These are phyloP conservation scores for Macrotrachela quadricornifera DNA, from an alignment of 1,140 invertebrate genomes.

Conservation along the genomic window DNA sequence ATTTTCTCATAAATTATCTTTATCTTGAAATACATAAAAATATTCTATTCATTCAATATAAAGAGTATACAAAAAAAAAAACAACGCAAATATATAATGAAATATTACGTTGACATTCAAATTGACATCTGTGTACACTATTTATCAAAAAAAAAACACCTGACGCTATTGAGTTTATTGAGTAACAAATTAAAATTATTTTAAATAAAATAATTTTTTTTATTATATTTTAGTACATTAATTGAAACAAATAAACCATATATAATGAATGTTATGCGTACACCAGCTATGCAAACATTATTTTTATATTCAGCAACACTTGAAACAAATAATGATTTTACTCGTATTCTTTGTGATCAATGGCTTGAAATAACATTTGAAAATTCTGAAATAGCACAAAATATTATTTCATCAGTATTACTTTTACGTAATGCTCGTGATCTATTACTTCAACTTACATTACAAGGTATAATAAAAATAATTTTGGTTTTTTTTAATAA, in stretches of 20 bases:
- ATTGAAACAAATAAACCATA: conserved; percentile 85
- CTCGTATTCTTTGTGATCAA: conserved; percentile 53
- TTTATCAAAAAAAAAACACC: too few species aligned
- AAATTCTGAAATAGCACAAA: conserved; percentile 46
- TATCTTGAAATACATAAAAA: too few species aligned
- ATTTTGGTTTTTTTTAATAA: neutral
- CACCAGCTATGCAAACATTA: conserved; percentile 68
- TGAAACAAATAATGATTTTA: conserved; percentile 23
- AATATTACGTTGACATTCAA: too few species aligned
- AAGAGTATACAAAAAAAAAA: too few species aligned
- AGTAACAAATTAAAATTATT: too few species aligned
- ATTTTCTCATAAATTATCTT: too few species aligned
- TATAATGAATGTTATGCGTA: conserved; percentile 63
- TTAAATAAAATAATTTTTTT: conserved; percentile 8
- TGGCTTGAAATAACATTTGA: conserved; percentile 64
- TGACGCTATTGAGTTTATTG: too few species aligned
- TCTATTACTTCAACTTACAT: conserved; percentile 23
- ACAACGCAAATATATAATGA: too few species aligned
- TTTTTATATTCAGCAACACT: conserved; percentile 47
- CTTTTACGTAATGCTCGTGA: conserved; percentile 56
- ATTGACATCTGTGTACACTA: too few species aligned
- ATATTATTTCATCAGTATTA: conserved; percentile 46
- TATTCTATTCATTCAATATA: too few species aligned
- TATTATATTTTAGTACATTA: conserved; percentile 43
- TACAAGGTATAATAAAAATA: conserved; percentile 35